Percentiles rank a stretch among this genome's conserved stretches.
Evolutionary conservation across 2,888 invertebrate species (phyloP).

Genomic region (Cheiracanthium punctorium): DNA sequence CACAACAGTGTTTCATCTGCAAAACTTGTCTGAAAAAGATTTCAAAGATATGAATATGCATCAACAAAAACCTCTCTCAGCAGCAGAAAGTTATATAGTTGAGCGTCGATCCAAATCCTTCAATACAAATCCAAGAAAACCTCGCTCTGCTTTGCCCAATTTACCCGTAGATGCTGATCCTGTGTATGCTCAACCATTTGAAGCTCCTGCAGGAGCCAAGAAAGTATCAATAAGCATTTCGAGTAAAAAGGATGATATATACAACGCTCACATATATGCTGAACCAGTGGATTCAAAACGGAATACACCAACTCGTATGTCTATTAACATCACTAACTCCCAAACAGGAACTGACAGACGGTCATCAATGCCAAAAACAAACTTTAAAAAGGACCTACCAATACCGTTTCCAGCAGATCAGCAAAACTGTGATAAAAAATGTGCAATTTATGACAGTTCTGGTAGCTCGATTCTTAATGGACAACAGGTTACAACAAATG

Average conservation of each 20-base stretch:
- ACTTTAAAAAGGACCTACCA: slow-evolving; percentile 14
- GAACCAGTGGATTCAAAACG: slow-evolving; percentile 52
- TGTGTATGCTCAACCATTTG: slow-evolving; percentile 63
- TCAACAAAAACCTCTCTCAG: neutral
- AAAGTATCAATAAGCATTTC: neutral
- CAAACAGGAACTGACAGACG: slow-evolving; percentile 31
- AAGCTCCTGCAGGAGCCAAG: slow-evolving; percentile 16
- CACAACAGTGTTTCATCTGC: slow-evolving; percentile 44
- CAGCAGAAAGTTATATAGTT: slow-evolving; percentile 21
- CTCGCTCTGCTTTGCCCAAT: slow-evolving; percentile 36
- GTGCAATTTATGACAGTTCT: neutral
- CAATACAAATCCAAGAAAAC: slow-evolving; percentile 16
- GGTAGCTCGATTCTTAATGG: neutral
- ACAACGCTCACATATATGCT: slow-evolving; percentile 60
- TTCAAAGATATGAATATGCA: neutral
- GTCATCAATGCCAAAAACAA: slow-evolving; percentile 31
- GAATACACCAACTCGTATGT: neutral
- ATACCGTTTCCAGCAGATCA: neutral
- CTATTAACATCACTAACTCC: slow-evolving; percentile 1
- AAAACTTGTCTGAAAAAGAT: neutral
- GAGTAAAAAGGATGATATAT: slow-evolving; percentile 29
- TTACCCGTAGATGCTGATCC: slow-evolving; percentile 54
- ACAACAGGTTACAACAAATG: neutral
- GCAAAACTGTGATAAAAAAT: neutral
- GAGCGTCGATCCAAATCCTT: slow-evolving; percentile 26